phyloP scores from a whole-genome alignment of 2,113 vertebrate genomes.

The Chinchilla lanigera region DNA sequence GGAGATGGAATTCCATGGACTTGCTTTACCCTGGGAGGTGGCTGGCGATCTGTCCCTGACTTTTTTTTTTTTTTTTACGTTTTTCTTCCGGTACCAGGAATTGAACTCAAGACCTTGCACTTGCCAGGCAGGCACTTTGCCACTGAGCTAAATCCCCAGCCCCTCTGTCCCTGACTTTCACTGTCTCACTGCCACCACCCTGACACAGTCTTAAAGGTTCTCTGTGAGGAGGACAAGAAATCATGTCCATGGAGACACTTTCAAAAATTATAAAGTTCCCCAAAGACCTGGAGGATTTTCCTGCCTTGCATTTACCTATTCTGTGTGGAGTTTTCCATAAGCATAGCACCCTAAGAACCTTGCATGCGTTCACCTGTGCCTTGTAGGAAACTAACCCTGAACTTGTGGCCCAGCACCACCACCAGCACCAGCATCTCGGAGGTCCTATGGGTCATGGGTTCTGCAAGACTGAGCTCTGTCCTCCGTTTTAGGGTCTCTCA shows the following conservation, averaged over 20 bases:
- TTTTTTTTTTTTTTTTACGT: too few species aligned
- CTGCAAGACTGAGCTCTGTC: neutral
- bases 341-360: neutral
- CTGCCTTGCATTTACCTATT: too few species aligned
- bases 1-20: neutral
- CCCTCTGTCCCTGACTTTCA: neutral
- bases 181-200: neutral
- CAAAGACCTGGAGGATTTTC: neutral
- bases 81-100: too few species aligned
- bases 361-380: rapidly evolving
- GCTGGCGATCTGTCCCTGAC: neutral
- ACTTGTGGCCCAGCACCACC: neutral
- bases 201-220: neutral
- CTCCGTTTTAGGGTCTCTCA: neutral
- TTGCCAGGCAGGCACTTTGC: too few species aligned
- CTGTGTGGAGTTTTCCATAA: neutral
- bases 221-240: neutral
- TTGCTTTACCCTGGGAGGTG: neutral
- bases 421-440: neutral
- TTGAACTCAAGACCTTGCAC: too few species aligned
- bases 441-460: neutral
- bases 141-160: too few species aligned
- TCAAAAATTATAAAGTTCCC: neutral
- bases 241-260: neutral
- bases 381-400: rapidly evolving